Base-by-base conservation (phyloP, 1,140 invertebrate species). In the Drosophila littoralis region DNA sequence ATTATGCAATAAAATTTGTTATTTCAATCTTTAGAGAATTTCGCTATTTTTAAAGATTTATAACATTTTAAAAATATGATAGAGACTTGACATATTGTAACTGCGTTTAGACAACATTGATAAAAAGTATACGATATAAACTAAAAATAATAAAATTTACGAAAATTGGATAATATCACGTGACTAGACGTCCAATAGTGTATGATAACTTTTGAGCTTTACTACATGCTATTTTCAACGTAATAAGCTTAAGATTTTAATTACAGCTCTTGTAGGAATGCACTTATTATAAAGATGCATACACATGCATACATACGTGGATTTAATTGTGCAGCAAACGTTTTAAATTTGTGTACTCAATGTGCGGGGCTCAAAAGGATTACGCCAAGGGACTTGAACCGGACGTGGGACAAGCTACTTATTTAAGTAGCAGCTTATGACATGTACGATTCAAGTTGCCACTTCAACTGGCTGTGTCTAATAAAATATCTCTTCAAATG, bases 401-500 rank as follows among this genome's bases (percentile, higher is more conserved):
- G 57, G 50, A 54, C 51, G 66, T 43, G 54, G 63, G 69, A 17
- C 59, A 61, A 48, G 51, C 54, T 46, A 63, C 43, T 50, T 57
- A 17, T 38, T 79, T 79, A 79, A 86, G 48, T 63, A 66, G 52
- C 67, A 74, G 79, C 79, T 86, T 86, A 81, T 86, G 82, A 75
- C 82, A 73, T 78, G 69, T 67, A 63, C 66, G 45, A 76, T 82
- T 82, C 66, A 57, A 79, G 64, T 40, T 69, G 75, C 59, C 65
- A 60, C 65, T 55, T 72, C 63, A 72, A 22, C 35, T 36, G 55
- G 63, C 60, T 71, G 76, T 45, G 43, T 64, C 42, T 63, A 75
- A 83, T 86, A 86, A 86, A 86, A 88, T 82, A 43, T 66, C 76
- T 73, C 77, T 83, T 82, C 50, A 88, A 88, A 82, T 83, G 79